Evolutionary conservation across 2,888 invertebrate genomes (phyloP).

Genomic region (Cyclophora punctaria): DNA sequence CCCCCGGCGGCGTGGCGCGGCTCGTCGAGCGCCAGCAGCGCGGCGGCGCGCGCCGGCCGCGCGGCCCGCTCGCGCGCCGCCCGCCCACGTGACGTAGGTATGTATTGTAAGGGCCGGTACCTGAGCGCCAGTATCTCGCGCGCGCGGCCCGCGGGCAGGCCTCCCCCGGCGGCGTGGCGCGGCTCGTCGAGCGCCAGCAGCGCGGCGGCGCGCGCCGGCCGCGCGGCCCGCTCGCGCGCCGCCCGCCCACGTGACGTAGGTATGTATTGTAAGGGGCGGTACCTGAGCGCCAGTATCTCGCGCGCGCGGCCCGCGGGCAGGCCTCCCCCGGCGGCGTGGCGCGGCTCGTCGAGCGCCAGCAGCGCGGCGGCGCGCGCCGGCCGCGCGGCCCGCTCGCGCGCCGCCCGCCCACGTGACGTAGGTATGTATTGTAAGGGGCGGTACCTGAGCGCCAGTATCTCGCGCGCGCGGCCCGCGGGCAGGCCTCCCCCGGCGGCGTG

Average conservation of each 20-base stretch:
- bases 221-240: conserved; percentile 80
- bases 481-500: conserved; percentile 86
- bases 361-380: too few relatives aligned
- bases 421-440: too few relatives aligned
- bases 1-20: conserved; percentile 83
- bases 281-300: conserved; percentile 86
- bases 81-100: background rate
- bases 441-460: conserved; percentile 86
- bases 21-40: conserved; percentile 70
- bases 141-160: conserved; percentile 82
- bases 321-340: conserved; percentile 81
- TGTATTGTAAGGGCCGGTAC: too few relatives aligned
- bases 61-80: conserved; percentile 79
- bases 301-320: conserved; percentile 83
- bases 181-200: conserved; percentile 76
- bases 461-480: conserved; percentile 81
- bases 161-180: conserved; percentile 82
- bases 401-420: background rate
- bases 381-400: conserved; percentile 83
- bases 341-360: conserved; percentile 78
- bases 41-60: too few relatives aligned
- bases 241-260: background rate
- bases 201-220: too few relatives aligned
- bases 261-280: too few relatives aligned
- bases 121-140: conserved; percentile 85